Evolutionary conservation across 2,797 vertebrate species (phyloP).

Genomic region (Eulemur coronatus): DNA sequence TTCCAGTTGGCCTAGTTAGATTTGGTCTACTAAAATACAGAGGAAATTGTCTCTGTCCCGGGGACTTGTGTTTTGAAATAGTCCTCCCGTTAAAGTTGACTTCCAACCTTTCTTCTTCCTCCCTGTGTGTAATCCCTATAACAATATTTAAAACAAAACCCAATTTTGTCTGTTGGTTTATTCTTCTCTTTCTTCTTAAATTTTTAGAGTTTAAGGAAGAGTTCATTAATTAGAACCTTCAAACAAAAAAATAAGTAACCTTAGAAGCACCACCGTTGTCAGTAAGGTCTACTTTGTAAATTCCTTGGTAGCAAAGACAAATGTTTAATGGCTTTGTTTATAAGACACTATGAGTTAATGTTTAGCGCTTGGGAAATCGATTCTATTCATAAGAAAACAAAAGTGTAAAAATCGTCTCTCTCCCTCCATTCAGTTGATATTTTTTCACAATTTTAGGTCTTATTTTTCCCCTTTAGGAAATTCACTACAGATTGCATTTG

Average conservation of each 20-base stretch:
- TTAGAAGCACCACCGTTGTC: background rate
- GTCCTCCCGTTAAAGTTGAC: background rate
- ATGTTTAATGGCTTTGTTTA: slow-evolving; percentile 1
- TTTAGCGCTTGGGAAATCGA: background rate
- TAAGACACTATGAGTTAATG: background rate
- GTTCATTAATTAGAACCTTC: background rate
- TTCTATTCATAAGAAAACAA: slow-evolving; percentile 10
- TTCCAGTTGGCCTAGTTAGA: slow-evolving; percentile 32
- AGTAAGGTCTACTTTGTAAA: slow-evolving; percentile 19
- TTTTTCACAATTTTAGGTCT: slow-evolving; percentile 29
- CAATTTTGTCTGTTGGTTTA: background rate
- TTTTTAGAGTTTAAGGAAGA: slow-evolving; percentile 17
- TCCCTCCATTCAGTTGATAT: background rate
- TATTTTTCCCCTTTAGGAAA: background rate
- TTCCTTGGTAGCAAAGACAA: slow-evolving; percentile 27
- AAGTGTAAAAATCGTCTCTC: background rate
- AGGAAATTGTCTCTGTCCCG: background rate
- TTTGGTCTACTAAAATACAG: slow-evolving; percentile 15
- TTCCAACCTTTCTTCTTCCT: background rate
- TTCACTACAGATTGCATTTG: background rate
- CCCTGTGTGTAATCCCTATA: background rate
- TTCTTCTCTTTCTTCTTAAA: background rate
- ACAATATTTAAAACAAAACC: background rate
- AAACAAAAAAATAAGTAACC: background rate
- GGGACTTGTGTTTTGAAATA: background rate